Evolutionary conservation across 2,113 vertebrate genomes (phyloP), one percentile per base, ranked within the genome.

Genomic region (Dicentrarchus labrax): DNA sequence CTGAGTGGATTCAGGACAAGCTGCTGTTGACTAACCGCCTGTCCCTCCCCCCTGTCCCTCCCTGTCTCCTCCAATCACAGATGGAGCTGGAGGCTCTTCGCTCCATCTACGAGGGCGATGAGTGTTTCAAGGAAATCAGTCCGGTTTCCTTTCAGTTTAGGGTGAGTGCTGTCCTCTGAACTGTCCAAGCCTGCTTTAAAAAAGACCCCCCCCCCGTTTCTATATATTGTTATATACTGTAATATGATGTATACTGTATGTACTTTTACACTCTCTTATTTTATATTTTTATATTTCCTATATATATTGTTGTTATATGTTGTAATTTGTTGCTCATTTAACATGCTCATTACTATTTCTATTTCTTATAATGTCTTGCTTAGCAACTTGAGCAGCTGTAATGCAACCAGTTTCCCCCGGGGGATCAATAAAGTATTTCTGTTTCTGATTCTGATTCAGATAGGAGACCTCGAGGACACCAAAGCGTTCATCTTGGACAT

Each of bases 1-100:
- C 2, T 68, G 21, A 60, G 8, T 54, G 21, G 10, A 15, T 11
- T 72, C 61, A 48, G 48, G 24, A 38, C 7, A 30, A 13, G 13
- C 6, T 62, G 6, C 2, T 62, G 15, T 53, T 1, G 2, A 45
- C 38, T 56, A 16, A 56, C 13, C 41, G 64, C 3, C 3, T 22
- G 4, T 48, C 5, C 10, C 45, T 13, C 4, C 45, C 12, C 43
- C 12, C 45, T 45, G 45, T 11, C 45, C 13, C 24, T 50, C 5
- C 1, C 0, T 22, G 6, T 50, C 15, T 59, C 24, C 12, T 71
- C 21, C 54, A 10, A 51, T 54, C 72, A 30, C 87, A 99, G 98
- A 99, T 99, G 98, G 98, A 99, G 91, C 90, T 99, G 90, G 98
- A 99, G 78, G 98, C 97, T 64, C 95, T 99, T 67, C 97, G 96